These are phyloP conservation scores for Incurvaria masculella DNA, from an alignment of 2,888 invertebrate genomes.

Conservation along the genomic window DNA sequence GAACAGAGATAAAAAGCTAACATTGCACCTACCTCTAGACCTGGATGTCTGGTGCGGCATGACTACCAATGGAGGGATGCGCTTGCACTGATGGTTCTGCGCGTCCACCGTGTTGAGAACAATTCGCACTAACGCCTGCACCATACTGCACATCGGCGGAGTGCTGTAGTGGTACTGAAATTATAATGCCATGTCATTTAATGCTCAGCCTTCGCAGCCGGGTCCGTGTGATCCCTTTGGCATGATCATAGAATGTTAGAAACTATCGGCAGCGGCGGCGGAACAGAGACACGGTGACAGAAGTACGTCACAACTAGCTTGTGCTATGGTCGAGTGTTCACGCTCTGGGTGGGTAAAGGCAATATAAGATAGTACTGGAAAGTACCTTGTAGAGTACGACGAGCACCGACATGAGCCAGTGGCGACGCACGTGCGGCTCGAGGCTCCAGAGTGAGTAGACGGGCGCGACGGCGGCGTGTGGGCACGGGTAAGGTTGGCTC, in stretches of 20 bases:
- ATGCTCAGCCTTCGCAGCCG: too few species aligned
- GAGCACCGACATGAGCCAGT: slow-evolving; percentile 91
- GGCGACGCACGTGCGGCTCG: slow-evolving; percentile 81
- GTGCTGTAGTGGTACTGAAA: slow-evolving; percentile 72
- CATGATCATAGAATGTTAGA: too few species aligned
- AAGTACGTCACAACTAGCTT: not conserved
- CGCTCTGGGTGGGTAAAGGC: not conserved
- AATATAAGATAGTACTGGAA: not conserved
- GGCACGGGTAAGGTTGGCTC: slow-evolving; percentile 75
- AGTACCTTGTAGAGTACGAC: slow-evolving; percentile 93
- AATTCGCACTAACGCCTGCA: slow-evolving; percentile 80
- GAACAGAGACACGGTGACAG: too few species aligned
- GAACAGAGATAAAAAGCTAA: not conserved
- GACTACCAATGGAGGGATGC: slow-evolving; percentile 77
- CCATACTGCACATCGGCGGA: slow-evolving; percentile 65
- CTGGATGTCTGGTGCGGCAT: slow-evolving; percentile 62
- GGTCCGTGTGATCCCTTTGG: too few species aligned
- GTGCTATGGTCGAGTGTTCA: not conserved
- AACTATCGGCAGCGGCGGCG: too few species aligned
- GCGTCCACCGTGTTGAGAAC: slow-evolving; percentile 90
- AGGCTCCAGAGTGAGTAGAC: slow-evolving; percentile 83
- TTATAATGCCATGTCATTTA: too few species aligned
- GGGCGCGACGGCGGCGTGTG: slow-evolving; percentile 23
- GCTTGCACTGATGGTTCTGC: slow-evolving; percentile 87
- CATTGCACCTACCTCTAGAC: slow-evolving; percentile 61